Percentiles rank a stretch among this genome's conserved stretches.
Evolutionary conservation across 2,888 invertebrate species (phyloP).

Genomic region (Lycocerus yunnanus): DNA sequence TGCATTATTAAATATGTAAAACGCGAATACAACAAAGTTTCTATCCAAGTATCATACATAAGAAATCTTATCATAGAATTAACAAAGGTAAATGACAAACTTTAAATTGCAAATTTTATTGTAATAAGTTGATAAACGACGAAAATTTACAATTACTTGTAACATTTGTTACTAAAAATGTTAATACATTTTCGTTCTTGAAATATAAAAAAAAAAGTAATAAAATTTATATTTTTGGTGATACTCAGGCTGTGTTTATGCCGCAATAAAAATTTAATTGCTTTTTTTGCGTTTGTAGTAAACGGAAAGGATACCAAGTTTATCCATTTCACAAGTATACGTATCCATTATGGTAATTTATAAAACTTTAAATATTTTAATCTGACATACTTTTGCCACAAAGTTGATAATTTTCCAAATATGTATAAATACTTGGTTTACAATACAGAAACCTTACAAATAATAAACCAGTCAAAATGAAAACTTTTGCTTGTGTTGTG

Average conservation of each 20-base stretch:
- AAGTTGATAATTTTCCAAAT: neutral
- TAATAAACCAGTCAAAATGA: neutral
- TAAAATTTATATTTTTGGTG: neutral
- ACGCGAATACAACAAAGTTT: neutral
- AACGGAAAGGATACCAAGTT: neutral
- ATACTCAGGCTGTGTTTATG: neutral
- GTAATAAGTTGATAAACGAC: neutral
- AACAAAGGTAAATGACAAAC: neutral
- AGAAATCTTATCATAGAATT: neutral
- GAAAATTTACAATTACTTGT: neutral
- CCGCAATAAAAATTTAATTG: neutral
- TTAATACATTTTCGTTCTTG: neutral
- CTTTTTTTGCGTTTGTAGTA: neutral
- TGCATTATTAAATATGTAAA: neutral
- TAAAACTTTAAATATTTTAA: neutral
- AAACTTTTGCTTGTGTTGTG: neutral
- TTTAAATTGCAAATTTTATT: neutral
- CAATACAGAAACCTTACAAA: neutral
- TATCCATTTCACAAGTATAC: neutral
- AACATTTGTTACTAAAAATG: neutral
- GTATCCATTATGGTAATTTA: neutral
- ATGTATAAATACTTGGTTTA: neutral
- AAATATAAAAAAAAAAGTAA: neutral
- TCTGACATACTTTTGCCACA: neutral
- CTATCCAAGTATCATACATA: neutral